A percentile compares a stretch with the other conserved stretches of the same genome.
Conservation (phyloP, 2,888 invertebrate genomes). For the Torymus texanus region DNA sequence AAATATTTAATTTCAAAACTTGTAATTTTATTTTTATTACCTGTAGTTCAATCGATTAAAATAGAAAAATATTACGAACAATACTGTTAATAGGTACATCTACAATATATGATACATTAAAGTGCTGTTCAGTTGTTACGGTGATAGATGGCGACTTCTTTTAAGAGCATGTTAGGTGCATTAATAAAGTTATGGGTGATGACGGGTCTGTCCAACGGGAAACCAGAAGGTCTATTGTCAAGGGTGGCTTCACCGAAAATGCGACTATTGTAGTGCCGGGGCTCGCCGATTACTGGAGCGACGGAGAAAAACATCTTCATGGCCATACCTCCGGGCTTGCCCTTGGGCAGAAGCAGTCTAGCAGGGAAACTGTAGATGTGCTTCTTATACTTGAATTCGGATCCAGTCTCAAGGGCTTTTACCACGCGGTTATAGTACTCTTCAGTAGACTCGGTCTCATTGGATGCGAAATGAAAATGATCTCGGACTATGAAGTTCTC, state of each 20-base stretch:
- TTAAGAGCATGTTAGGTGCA: conserved; percentile 81
- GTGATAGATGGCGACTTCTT: conserved; percentile 81
- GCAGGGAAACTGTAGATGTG: conserved; percentile 82
- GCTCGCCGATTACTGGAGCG: conserved; percentile 77
- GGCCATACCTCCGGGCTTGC: conserved; percentile 81
- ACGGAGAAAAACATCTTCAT: conserved; percentile 81
- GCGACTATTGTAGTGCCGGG: conserved; percentile 75
- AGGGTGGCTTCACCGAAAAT: conserved; percentile 73
- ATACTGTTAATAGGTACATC: too few relatives aligned
- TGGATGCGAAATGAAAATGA: conserved; percentile 80
- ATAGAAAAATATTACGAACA: too few relatives aligned
- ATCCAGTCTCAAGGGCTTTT: conserved; percentile 67
- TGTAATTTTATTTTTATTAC: too few relatives aligned
- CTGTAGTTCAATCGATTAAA: too few relatives aligned
- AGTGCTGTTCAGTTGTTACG: conserved; percentile 53
- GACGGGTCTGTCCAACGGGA: conserved; percentile 84
- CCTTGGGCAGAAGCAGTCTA: conserved; percentile 84
- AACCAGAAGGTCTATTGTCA: conserved; percentile 83
- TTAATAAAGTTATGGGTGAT: conserved; percentile 78
- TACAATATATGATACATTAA: too few relatives aligned
- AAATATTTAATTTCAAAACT: too few relatives aligned
- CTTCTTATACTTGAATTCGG: conserved; percentile 74
- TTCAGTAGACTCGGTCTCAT: conserved; percentile 76
- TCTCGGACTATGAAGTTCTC: conserved; percentile 82
- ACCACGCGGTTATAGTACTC: conserved; percentile 60